Percentiles rank a stretch among this genome's conserved stretches.
Evolutionary conservation across 1,140 invertebrate species (phyloP).

Genomic region (Chionoecetes opilio): DNA sequence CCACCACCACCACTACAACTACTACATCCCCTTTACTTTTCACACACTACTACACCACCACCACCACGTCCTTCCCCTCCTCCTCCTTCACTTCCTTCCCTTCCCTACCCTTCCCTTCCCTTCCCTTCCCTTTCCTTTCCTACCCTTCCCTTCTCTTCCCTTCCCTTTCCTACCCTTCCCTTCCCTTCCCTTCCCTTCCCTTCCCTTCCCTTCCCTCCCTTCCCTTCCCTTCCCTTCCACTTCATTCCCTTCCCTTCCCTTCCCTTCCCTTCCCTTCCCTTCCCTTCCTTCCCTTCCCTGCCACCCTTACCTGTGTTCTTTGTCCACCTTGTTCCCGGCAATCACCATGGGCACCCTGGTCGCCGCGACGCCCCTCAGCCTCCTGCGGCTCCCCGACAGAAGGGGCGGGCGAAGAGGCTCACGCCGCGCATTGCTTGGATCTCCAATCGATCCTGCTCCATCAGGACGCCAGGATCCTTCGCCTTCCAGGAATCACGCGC

Average conservation of each 20-base stretch:
- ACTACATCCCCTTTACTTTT: too few species aligned
- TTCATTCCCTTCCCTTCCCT: not conserved
- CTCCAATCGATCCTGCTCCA: conserved; percentile 92
- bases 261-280: not conserved
- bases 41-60: too few species aligned
- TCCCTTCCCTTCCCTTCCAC: not conserved
- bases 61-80: not conserved
- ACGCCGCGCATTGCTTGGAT: conserved; percentile 88
- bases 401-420: too few species aligned
- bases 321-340: conserved; percentile 92
- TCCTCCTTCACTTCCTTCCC: not conserved
- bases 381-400: conserved; percentile 82
- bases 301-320: conserved; percentile 87
- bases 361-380: conserved; percentile 67
- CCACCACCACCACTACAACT: too few species aligned
- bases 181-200: not conserved
- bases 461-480: conserved; percentile 90
- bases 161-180: not conserved
- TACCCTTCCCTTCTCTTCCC: not conserved
- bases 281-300: not conserved
- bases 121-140: not conserved
- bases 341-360: conserved; percentile 91
- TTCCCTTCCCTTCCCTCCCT: not conserved
- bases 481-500: conserved; percentile 94
- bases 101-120: not conserved